These are phyloP conservation scores for Narcine bancroftii DNA, from an alignment of 2,113 vertebrate species.

Conservation along the genomic window DNA sequence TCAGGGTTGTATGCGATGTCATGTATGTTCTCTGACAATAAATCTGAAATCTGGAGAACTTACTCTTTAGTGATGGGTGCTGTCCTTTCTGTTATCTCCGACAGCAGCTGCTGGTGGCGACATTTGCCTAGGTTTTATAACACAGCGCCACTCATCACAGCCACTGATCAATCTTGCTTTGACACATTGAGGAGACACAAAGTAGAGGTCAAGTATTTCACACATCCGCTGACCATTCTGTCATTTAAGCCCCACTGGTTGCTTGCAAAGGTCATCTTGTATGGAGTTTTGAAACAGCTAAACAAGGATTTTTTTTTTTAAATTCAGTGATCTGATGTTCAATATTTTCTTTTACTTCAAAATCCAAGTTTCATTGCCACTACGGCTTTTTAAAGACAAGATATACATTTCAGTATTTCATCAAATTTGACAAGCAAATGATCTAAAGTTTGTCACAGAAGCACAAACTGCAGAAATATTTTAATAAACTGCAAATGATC, in stretches of 20 bases:
- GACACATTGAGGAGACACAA: not conserved
- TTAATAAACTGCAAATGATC: not conserved
- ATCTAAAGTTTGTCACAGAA: not conserved
- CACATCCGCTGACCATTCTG: not conserved
- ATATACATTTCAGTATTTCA: not conserved
- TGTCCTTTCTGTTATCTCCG: not conserved
- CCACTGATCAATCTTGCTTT: not conserved
- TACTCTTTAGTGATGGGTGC: no score
- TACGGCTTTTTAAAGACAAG: not conserved
- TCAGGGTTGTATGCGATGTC: no score
- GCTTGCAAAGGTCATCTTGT: not conserved
- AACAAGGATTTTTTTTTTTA: not conserved
- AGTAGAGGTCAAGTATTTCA: not conserved
- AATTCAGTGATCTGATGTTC: not conserved
- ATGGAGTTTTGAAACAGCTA: not conserved
- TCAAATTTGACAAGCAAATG: not conserved
- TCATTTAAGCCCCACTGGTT: not conserved
- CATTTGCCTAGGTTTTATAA: not conserved
- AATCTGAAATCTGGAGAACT: no score
- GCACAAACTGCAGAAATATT: not conserved
- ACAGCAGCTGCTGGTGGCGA: not conserved
- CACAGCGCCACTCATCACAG: not conserved
- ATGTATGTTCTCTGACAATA: no score
- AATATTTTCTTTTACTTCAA: not conserved
- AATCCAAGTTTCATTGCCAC: not conserved